Evolutionary conservation across 2,113 vertebrate species (phyloP), one percentile per base, ranked within the genome.

Genomic region (Corythoichthys haematopterus): DNA sequence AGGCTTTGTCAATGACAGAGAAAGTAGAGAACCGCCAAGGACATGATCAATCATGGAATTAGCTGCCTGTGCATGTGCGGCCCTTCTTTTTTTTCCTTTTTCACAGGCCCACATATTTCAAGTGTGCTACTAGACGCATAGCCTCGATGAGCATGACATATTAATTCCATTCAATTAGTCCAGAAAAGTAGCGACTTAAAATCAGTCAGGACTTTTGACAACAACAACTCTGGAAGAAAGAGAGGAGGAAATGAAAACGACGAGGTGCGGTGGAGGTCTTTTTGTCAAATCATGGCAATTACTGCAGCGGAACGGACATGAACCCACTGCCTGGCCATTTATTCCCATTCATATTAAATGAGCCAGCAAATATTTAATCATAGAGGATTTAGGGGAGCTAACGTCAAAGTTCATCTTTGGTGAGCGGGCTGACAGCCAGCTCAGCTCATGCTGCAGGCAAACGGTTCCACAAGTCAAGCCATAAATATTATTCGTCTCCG

Each of bases 321-420:
- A 84, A 74, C 74, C 67, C 69, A 65, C 58, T 69, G 75, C 77
- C 70, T 79, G 78, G 71, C 75, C 79, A 76, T 83, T 81, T 82
- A 85, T 85, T 88, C 76, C 75, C 80, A 77, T 84, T 85, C 78
- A 88, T 82, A 84, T 71, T 79, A 84, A 88, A 85, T 84, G 74
- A 86, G 76, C 74, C 81, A 74, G 79, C 72, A 84, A 83, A 84
- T 84, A 89, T 85, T 85, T 84, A 84, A 88, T 87, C 81, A 83
- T 65, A 79, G 75, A 48, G 66, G 80, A 84, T 85, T 86, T 74
- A 63, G 56, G 57, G 53, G 61, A 51, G 71, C 60, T 78, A 68
- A 83, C 59, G 62, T 82, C 85, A 84, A 75, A 80, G 74, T 78
- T 84, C 85, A 87, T 88, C 84, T 82, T 77, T 46, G 45, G 47